Conservation (phyloP, 2,797 vertebrate genomes). For the Crax fasciolata region DNA sequence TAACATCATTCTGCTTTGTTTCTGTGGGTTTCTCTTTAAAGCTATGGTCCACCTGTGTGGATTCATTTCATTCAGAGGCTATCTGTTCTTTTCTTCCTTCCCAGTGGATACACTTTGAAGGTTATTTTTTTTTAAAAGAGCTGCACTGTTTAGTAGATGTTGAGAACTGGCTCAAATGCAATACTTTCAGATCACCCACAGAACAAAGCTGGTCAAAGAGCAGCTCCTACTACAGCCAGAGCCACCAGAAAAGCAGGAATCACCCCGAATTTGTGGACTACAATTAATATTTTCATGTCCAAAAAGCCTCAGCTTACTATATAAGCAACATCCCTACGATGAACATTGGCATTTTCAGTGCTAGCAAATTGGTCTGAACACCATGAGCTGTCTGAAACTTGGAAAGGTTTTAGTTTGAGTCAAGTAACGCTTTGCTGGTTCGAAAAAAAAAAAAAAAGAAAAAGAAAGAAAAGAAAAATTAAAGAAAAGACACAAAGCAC, state of each 20-base stretch:
- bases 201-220: background rate
- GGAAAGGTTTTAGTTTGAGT: background rate
- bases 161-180: background rate
- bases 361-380: background rate
- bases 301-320: background rate
- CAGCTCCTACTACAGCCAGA: background rate
- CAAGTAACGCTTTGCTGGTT: background rate
- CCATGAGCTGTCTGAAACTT: background rate
- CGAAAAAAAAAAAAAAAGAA: too few species aligned
- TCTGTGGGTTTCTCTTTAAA: background rate
- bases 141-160: background rate
- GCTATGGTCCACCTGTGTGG: background rate
- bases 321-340: background rate
- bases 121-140: background rate
- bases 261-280: background rate
- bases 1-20: rapidly evolving
- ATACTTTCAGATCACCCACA: background rate
- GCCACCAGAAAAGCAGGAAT: background rate
- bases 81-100: background rate
- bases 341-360: background rate
- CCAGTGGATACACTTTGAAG: background rate
- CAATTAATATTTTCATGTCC: background rate
- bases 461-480: background rate
- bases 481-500: background rate
- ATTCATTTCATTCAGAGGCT: background rate